These are phyloP conservation scores for Petaurus breviceps DNA, from an alignment of 2,113 vertebrate species.

Conservation along the genomic window DNA sequence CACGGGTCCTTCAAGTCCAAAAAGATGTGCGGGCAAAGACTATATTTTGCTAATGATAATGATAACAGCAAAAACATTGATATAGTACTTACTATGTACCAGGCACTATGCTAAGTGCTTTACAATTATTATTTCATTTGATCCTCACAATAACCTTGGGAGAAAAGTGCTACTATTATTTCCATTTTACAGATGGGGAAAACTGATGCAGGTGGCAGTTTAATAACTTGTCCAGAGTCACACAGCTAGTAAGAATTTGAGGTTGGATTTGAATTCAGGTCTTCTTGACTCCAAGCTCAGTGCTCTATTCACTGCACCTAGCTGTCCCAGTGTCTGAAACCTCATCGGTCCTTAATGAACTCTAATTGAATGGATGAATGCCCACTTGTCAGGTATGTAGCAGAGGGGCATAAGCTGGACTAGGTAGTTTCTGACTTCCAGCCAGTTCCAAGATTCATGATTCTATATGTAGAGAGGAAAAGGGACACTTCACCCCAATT, in stretches of 20 bases:
- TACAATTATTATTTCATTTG: background rate
- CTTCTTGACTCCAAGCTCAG: background rate
- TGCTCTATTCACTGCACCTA: background rate
- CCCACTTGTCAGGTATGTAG: background rate
- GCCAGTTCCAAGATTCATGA: background rate
- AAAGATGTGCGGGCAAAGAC: too few species aligned
- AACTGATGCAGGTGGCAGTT: background rate
- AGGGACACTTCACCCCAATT: background rate
- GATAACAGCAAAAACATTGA: background rate
- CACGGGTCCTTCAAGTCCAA: background rate
- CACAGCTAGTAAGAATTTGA: background rate
- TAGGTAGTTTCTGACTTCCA: background rate
- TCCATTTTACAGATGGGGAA: background rate
- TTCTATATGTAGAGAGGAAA: background rate
- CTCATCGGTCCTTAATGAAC: background rate
- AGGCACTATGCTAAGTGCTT: too few species aligned
- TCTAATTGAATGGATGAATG: background rate
- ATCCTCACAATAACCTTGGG: background rate
- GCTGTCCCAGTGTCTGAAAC: background rate
- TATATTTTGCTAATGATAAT: too few species aligned
- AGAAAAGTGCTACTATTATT: background rate
- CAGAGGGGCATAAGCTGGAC: background rate
- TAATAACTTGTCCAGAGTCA: background rate
- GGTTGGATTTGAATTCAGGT: background rate
- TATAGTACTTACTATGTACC: background rate